phyloP scores from a whole-genome alignment of 1,140 invertebrate genomes.

The Ceratoteleas bidentatus region DNA sequence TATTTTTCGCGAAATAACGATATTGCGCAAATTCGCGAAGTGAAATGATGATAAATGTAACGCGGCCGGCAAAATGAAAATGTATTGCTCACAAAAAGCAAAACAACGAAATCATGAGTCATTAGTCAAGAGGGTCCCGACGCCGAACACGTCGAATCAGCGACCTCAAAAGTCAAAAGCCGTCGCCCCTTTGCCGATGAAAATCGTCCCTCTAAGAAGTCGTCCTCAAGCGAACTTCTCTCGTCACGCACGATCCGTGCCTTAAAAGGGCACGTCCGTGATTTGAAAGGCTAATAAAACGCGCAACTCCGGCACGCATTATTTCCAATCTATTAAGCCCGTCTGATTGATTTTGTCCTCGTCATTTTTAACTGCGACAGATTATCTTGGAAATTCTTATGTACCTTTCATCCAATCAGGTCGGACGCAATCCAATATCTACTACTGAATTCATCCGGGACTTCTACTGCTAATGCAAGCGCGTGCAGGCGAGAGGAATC shows the following conservation, averaged over 20 bases:
- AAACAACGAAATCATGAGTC: neutral
- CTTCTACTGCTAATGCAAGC: constrained; percentile 53
- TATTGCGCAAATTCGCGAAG: neutral
- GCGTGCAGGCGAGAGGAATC: constrained; percentile 50
- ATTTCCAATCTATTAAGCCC: constrained; percentile 39
- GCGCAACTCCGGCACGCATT: constrained; percentile 19
- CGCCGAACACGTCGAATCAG: no score
- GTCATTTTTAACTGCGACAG: constrained; percentile 31
- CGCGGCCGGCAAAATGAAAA: neutral
- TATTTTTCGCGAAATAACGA: neutral
- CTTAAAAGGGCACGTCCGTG: neutral
- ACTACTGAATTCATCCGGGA: constrained; percentile 55
- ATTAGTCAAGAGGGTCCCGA: no score
- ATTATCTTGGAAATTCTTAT: constrained; percentile 52
- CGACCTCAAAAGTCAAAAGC: neutral
- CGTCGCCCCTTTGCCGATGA: neutral
- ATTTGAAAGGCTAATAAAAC: constrained; percentile 29
- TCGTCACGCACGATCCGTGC: neutral
- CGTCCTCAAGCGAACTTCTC: no score
- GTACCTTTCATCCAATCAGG: constrained; percentile 54
- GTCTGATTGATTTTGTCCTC: constrained; percentile 32
- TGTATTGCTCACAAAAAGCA: neutral
- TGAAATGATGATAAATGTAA: constrained; percentile 1
- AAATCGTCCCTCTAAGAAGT: neutral
- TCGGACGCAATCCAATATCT: constrained; percentile 58